Evolutionary conservation across 2,888 invertebrate genomes (phyloP), one percentile per base, ranked within the genome.

Genomic region (Atrina japonica): DNA sequence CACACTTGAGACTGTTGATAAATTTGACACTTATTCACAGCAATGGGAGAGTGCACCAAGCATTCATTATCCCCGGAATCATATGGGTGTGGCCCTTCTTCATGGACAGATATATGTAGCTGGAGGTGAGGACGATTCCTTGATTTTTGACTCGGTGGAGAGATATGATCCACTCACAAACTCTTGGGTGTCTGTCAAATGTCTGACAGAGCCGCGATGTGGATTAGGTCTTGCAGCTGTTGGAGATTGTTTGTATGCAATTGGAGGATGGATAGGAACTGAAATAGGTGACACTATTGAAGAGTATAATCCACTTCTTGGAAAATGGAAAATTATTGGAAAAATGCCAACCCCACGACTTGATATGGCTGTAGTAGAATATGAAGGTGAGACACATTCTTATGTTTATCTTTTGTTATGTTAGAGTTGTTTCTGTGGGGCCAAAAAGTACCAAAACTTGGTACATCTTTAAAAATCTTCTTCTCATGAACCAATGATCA

Each of bases 261-360:
- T 97, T 82, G 97, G 97, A 50, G 97, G 97, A 3, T 97, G 97
- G 97, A 94, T 97, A 40, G 97, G 97, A 0, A 95, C 95, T 73
- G 96, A 96, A 88, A 96, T 97, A 89, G 96, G 96, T 1, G 94
- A 95, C 27, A 94, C 95, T 0, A 95, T 97, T 76, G 97, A 97
- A 89, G 93, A 94, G 82, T 97, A 96, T 88, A 95, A 97, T 90
- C 95, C 96, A 0, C 92, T 94, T 67, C 92, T 93, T 40, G 94
- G 96, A 88, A 92, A 93, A 75, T 97, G 97, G 97, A 92, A 93
- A 35, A 91, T 94, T 53, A 93, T 94, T 66, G 96, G 95, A 0
- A 93, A 94, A 85, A 93, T 97, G 92, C 95, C 95, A 0, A 95
- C 95, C 83, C 95, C 96, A 0, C 93, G 96, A 71, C 97, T 96